Evolutionary conservation across 1,140 invertebrate genomes (phyloP).

Genomic region (Aphidius ervi): DNA sequence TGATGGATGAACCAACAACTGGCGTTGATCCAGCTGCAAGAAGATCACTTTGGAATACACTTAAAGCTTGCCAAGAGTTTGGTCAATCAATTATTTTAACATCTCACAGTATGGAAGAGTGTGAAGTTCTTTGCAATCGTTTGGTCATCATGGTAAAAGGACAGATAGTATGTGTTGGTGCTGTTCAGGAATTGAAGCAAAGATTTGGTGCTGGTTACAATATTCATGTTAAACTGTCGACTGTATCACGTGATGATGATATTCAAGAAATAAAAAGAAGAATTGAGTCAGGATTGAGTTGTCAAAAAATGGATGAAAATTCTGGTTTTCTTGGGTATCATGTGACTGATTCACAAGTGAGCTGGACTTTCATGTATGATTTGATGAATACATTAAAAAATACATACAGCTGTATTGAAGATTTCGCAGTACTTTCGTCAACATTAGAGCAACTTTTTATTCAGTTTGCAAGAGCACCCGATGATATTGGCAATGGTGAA

Average conservation of each 20-base stretch:
- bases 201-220: slow-evolving; percentile 56
- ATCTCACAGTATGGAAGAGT: slow-evolving; percentile 88
- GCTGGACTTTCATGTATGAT: slow-evolving; percentile 48
- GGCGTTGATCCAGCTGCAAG: slow-evolving; percentile 82
- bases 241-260: slow-evolving; percentile 27
- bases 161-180: slow-evolving; percentile 67
- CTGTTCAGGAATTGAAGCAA: slow-evolving; percentile 66
- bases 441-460: slow-evolving; percentile 51
- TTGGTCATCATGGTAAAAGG: slow-evolving; percentile 88
- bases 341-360: slow-evolving; percentile 38
- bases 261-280: slow-evolving; percentile 37
- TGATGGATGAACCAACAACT: slow-evolving; percentile 72
- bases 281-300: slow-evolving; percentile 37
- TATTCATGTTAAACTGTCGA: slow-evolving; percentile 48
- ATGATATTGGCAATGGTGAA: slow-evolving; percentile 15
- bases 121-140: slow-evolving; percentile 80
- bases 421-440: slow-evolving; percentile 47
- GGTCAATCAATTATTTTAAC: slow-evolving; percentile 74
- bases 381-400: slow-evolving; percentile 44
- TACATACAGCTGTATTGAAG: slow-evolving; percentile 43
- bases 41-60: slow-evolving; percentile 72
- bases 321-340: slow-evolving; percentile 46
- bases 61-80: slow-evolving; percentile 57
- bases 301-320: slow-evolving; percentile 46
- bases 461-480: slow-evolving; percentile 44